Evolutionary conservation across 2,888 invertebrate species (phyloP), one percentile per base, ranked within the genome.

Genomic region (Papilio demoleus): DNA sequence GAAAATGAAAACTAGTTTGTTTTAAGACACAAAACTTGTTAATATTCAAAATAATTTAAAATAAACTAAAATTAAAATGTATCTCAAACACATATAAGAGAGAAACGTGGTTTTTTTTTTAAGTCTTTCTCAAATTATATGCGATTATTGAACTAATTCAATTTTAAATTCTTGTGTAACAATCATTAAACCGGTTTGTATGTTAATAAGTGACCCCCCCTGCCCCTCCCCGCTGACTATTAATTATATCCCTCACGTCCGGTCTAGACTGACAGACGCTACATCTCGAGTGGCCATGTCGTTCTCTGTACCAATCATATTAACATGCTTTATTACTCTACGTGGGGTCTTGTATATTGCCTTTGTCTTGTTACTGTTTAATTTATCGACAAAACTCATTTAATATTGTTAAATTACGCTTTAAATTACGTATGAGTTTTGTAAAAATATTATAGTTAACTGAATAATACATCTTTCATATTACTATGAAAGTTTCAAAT

Each of bases 261-360:
- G 81, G 86, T 86, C 86, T 85, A 86, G 86, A 86, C 86, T 81
- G 76, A 40, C 50, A 38, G 67, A 19, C 66, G 50, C 65, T 58
- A 19, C 56, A 31, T 22, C 50, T 27, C 19, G 22, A 45, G 42
- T 58, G 58, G 5, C 31, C 45, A 50, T 34, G 53, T 53, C 12
- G 36, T 36, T 19, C 34, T 59, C 58, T 22, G 24, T 12, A 40
- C 31, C 19, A 38, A 36, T 47, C 59, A 17, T 47, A 47, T 66
- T 38, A 59, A 34, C 65, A 34, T n/a, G n/a, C n/a, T n/a, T 59
- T 34, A 65, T 65, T 65, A 22, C 19, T 38, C n/a, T 36, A 17
- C 11, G 12, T 27, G 31, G 27, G 31, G 53, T 56, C 45, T 45
- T 45, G 11, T 36, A n/a, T n/a, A 36, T 19, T 63, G 31, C 8